A percentile compares a stretch with the other conserved stretches of the same genome.
Conservation (phyloP, 2,888 invertebrate species). For the Mystacides longicornis region DNA sequence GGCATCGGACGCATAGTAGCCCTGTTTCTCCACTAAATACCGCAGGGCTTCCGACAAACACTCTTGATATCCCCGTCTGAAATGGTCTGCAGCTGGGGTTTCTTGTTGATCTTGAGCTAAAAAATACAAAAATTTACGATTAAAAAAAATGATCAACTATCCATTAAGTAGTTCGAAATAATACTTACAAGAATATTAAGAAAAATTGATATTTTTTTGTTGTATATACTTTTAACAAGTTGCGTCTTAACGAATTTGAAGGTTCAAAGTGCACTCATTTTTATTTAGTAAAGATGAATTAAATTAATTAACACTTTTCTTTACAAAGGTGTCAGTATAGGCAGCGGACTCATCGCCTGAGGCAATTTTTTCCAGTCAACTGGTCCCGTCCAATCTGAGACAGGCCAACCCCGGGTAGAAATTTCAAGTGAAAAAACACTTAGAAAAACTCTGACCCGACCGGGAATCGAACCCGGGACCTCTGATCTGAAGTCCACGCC, state of each 20-base stretch:
- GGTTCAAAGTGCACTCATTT: neutral
- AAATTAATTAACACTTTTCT: too few relatives aligned
- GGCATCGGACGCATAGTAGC: slow-evolving; percentile 70
- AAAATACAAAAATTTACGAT: neutral
- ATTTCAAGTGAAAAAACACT: too few relatives aligned
- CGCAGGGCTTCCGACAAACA: slow-evolving; percentile 85
- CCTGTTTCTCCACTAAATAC: slow-evolving; percentile 81
- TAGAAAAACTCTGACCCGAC: too few relatives aligned
- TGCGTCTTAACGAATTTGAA: too few relatives aligned
- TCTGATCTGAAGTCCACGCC: too few relatives aligned
- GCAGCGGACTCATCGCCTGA: too few relatives aligned
- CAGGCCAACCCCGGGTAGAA: too few relatives aligned
- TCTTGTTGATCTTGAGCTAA: slow-evolving; percentile 6
- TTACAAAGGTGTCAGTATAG: too few relatives aligned
- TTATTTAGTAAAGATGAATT: too few relatives aligned
- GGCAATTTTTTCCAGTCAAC: too few relatives aligned
- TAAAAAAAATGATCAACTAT: neutral
- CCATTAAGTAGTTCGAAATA: neutral
- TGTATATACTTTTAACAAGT: neutral
- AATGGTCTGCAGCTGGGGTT: slow-evolving; percentile 43
- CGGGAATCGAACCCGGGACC: too few relatives aligned
- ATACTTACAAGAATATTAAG: neutral
- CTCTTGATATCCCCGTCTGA: slow-evolving; percentile 82
- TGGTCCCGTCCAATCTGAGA: too few relatives aligned
- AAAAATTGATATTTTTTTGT: neutral